Evolutionary conservation across 2,888 invertebrate genomes (phyloP).

Genomic region (Dysmachus trigonus): DNA sequence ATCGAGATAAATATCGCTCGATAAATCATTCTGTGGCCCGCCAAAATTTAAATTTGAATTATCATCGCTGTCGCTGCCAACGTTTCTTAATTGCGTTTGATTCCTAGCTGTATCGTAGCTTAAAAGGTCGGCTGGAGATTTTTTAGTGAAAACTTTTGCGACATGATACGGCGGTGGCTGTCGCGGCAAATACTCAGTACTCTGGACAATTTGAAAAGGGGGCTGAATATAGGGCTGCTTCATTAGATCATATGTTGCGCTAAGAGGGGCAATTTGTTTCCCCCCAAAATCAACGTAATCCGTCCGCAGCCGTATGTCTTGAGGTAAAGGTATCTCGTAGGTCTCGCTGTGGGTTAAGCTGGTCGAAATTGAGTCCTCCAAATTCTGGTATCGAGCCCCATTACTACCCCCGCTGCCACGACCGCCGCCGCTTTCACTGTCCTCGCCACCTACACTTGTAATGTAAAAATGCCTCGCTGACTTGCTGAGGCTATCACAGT

Average conservation of each 20-base stretch:
- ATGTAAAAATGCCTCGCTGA: constrained; percentile 4
- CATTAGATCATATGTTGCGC: constrained; percentile 14
- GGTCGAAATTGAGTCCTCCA: background rate
- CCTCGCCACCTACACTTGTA: background rate
- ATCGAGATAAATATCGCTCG: background rate
- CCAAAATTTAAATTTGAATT: background rate
- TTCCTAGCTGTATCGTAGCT: constrained; percentile 60
- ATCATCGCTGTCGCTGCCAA: background rate
- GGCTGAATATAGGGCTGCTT: constrained; percentile 52
- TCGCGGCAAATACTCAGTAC: constrained; percentile 47
- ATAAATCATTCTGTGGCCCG: background rate
- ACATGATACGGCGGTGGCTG: constrained; percentile 86
- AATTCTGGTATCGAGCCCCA: background rate
- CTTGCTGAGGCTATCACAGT: constrained; percentile 19
- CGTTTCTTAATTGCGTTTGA: constrained; percentile 48
- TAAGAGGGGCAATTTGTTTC: background rate
- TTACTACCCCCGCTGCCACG: background rate
- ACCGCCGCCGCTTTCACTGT: too few species aligned
- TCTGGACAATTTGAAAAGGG: constrained; percentile 44
- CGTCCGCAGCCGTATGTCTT: background rate
- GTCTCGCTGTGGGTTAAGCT: background rate
- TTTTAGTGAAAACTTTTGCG: constrained; percentile 83
- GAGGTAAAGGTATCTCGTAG: background rate
- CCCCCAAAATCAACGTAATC: background rate
- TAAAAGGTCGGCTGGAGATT: constrained; percentile 63